Evolutionary conservation across 2,113 vertebrate genomes (phyloP).

Genomic region (Tinamus guttatus): DNA sequence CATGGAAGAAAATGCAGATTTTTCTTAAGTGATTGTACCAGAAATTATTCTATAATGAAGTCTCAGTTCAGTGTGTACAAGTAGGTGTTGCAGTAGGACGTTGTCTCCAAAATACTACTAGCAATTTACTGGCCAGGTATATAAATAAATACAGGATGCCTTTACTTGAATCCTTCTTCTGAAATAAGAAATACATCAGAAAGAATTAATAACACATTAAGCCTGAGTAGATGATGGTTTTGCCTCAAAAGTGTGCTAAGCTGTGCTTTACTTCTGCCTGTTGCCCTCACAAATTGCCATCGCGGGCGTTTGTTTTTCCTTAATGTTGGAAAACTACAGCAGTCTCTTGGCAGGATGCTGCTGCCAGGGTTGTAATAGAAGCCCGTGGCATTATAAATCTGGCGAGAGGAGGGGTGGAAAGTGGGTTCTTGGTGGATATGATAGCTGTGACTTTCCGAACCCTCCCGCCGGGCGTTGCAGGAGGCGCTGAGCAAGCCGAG

Average conservation of each 20-base stretch:
- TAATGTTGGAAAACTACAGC: neutral
- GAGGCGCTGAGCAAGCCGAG: rapidly evolving
- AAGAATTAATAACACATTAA: neutral
- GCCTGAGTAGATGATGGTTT: neutral
- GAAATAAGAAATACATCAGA: neutral
- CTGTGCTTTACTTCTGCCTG: neutral
- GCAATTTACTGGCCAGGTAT: neutral
- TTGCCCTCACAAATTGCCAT: neutral
- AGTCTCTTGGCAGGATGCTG: rapidly evolving
- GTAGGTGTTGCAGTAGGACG: neutral
- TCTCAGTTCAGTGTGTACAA: neutral
- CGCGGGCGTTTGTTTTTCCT: neutral
- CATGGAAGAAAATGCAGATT: neutral
- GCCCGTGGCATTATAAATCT: rapidly evolving
- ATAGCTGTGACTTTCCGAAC: neutral
- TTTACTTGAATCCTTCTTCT: neutral
- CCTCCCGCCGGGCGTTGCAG: rapidly evolving
- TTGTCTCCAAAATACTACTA: neutral
- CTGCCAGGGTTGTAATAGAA: rapidly evolving
- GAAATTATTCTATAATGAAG: neutral
- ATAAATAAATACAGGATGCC: neutral
- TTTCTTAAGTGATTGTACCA: neutral
- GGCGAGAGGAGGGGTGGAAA: rapidly evolving
- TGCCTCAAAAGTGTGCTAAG: neutral
- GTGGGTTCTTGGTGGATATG: rapidly evolving